Evolutionary conservation across 30 jellyfish, hydroid and myxozoan species (phyloP).

Genomic region (Aurelia aurita complex sp. Pacific): DNA sequence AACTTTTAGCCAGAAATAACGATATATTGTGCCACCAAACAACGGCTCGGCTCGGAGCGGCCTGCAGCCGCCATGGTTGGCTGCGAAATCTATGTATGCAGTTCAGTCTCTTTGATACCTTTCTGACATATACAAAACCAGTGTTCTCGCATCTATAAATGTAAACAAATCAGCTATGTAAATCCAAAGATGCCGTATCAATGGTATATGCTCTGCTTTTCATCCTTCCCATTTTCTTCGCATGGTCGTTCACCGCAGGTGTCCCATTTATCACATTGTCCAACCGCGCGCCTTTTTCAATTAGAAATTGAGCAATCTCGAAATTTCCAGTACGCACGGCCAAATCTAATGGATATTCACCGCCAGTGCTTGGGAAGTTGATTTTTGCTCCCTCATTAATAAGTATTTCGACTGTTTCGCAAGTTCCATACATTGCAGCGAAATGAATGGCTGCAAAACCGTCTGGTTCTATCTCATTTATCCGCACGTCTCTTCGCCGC

Average conservation of each 20-base stretch:
- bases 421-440: constrained; percentile 82
- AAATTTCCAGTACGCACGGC: constrained; percentile 85
- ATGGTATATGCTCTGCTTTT: constrained; percentile 23
- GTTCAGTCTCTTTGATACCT: too few relatives aligned
- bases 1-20: too few relatives aligned
- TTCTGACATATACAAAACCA: too few relatives aligned
- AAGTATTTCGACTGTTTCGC: constrained; percentile 51
- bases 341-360: constrained; percentile 78
- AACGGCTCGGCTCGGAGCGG: too few relatives aligned
- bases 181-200: constrained; percentile 5
- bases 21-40: too few relatives aligned
- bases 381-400: constrained; percentile 72
- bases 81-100: too few relatives aligned
- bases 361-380: constrained; percentile 54
- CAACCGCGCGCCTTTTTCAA: constrained; percentile 83
- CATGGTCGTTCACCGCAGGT: constrained; percentile 19
- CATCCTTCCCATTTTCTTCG: not conserved
- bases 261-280: constrained; percentile 76
- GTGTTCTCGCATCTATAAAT: too few relatives aligned
- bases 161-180: too few relatives aligned
- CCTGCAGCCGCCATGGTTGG: too few relatives aligned
- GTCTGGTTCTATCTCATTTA: constrained; percentile 68
- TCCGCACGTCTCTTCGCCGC: constrained; percentile 59
- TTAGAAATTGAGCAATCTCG: constrained; percentile 81
- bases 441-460: constrained; percentile 88